These are phyloP conservation scores for Parasteatoda tepidariorum DNA, from an alignment of 1,140 invertebrate species.

Conservation along the genomic window DNA sequence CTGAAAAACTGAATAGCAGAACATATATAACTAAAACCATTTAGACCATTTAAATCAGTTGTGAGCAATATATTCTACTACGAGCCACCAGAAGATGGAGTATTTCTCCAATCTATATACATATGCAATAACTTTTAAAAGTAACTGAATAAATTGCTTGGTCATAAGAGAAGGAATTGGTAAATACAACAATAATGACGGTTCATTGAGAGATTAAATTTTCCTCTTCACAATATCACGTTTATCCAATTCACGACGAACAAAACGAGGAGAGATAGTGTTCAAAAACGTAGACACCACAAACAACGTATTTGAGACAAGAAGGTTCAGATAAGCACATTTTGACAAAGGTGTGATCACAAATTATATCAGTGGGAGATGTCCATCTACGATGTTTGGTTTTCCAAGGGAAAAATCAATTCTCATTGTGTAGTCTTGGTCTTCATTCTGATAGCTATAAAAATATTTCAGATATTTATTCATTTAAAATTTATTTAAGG, in stretches of 20 bases:
- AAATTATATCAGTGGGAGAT: slow-evolving; percentile 21
- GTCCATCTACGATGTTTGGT: slow-evolving; percentile 1
- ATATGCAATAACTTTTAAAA: slow-evolving; percentile 15
- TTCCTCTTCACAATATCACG: not conserved
- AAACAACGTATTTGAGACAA: not conserved
- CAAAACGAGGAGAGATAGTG: not conserved
- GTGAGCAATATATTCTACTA: too few relatives aligned
- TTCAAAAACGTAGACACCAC: slow-evolving; percentile 2
- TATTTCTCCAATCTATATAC: slow-evolving; percentile 5
- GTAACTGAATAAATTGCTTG: slow-evolving; percentile 4
- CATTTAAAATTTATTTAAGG: not conserved
- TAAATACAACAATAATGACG: slow-evolving; percentile 21
- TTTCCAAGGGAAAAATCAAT: not conserved
- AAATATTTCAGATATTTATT: not conserved
- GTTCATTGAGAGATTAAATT: not conserved
- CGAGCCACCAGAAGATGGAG: slow-evolving; percentile 19
- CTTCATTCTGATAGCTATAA: slow-evolving; percentile 27
- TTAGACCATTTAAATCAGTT: too few relatives aligned
- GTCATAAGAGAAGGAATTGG: slow-evolving; percentile 3
- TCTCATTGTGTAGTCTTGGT: not conserved
- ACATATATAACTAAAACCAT: too few relatives aligned
- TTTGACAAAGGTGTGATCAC: not conserved
- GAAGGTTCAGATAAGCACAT: not conserved
- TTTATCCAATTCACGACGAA: not conserved
- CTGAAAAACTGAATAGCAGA: too few relatives aligned